Evolutionary conservation across 2,888 invertebrate genomes (phyloP).

Genomic region (Celastrina argiolus): DNA sequence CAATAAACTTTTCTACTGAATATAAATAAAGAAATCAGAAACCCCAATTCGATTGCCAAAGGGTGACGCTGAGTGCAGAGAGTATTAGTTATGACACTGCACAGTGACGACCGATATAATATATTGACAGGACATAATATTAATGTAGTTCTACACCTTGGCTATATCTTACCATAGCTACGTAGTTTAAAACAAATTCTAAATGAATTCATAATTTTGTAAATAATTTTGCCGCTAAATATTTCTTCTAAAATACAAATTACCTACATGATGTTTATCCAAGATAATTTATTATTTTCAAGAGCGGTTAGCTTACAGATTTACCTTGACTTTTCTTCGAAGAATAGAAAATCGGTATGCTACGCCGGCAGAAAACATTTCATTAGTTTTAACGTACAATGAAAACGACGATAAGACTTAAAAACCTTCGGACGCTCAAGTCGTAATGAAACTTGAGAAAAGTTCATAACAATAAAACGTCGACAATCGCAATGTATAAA

Average conservation of each 20-base stretch:
- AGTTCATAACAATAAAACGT: constrained; percentile 35
- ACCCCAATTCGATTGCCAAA: constrained; percentile 59
- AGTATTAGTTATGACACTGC: constrained; percentile 32
- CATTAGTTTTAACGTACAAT: constrained; percentile 23
- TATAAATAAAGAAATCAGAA: constrained; percentile 64
- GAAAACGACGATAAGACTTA: constrained; percentile 22
- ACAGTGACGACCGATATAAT: not conserved
- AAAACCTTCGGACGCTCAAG: constrained; percentile 23
- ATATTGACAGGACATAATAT: too few species aligned
- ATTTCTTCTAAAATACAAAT: not conserved
- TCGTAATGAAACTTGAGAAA: constrained; percentile 25
- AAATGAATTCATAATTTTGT: not conserved
- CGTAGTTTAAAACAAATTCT: too few species aligned
- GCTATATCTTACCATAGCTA: too few species aligned
- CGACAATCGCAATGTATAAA: constrained; percentile 40
- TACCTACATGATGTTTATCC: too few species aligned
- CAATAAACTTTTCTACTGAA: constrained; percentile 66
- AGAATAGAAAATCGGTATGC: too few species aligned
- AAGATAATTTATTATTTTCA: too few species aligned
- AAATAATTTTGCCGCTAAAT: not conserved
- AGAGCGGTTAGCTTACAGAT: too few species aligned
- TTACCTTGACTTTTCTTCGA: too few species aligned
- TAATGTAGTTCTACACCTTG: too few species aligned
- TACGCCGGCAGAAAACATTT: constrained; percentile 26
- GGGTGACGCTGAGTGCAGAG: constrained; percentile 42